These are phyloP conservation scores for Poecile atricapillus DNA, from an alignment of 2,113 vertebrate genomes.

Conservation along the genomic window DNA sequence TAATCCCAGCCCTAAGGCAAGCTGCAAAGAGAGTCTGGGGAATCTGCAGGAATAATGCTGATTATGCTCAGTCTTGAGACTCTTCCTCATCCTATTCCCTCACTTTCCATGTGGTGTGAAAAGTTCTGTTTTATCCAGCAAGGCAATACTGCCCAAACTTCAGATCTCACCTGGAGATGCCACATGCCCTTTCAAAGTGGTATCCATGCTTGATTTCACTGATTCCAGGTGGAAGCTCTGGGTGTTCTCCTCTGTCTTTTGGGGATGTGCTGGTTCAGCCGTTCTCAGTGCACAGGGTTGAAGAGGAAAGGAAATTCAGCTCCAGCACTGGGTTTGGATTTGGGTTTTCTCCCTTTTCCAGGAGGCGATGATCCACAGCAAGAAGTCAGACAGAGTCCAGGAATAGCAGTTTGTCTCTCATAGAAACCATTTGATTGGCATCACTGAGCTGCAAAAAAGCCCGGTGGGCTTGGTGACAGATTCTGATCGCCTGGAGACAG, in stretches of 20 bases:
- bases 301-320: not conserved
- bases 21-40: not conserved
- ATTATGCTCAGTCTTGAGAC: not conserved
- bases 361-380: not conserved
- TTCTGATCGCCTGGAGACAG: not conserved
- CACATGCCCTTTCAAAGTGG: not conserved
- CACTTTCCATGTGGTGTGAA: not conserved
- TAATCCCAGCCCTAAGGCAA: not conserved
- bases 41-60: not conserved
- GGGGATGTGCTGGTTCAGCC: not conserved
- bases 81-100: not conserved
- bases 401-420: not conserved
- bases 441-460: not conserved
- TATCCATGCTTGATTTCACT: not conserved
- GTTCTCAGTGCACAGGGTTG: not conserved
- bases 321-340: not conserved
- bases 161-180: not conserved
- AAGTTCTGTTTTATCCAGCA: not conserved
- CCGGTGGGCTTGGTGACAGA: not conserved
- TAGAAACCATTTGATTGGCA: conserved; percentile 1
- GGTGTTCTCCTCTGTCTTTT: not conserved
- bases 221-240: not conserved
- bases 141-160: not conserved
- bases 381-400: not conserved
- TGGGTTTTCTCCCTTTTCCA: not conserved